Evolutionary conservation across 2,888 invertebrate species (phyloP).

Genomic region (Apodemia hepburni): DNA sequence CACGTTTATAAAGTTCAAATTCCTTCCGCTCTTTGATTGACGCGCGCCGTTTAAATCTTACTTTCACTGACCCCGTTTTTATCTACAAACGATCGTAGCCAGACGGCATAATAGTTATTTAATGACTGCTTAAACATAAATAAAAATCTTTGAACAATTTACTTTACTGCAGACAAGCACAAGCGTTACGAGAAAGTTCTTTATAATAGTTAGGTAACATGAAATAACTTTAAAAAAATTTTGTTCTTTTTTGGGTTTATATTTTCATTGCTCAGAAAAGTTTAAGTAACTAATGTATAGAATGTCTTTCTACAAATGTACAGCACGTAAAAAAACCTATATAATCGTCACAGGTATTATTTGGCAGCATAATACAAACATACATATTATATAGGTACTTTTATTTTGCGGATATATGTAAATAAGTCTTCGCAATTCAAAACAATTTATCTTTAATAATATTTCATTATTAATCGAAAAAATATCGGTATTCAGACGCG

Average conservation of each 20-base stretch:
- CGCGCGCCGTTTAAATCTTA: conserved; percentile 5
- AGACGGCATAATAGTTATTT: not conserved
- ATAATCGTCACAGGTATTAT: no score
- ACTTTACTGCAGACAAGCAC: not conserved
- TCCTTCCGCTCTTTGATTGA: conserved; percentile 3
- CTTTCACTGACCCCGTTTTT: conserved; percentile 20
- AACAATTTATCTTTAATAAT: no score
- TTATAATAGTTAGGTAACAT: not conserved
- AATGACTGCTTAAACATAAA: not conserved
- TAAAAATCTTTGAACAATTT: conserved; percentile 12
- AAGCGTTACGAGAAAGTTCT: not conserved
- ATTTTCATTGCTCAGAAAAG: no score
- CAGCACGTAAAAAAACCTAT: no score
- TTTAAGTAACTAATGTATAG: no score
- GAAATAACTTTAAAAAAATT: not conserved
- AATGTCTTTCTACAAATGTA: no score
- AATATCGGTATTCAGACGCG: no score
- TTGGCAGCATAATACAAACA: no score
- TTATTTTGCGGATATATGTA: no score
- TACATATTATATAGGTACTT: no score
- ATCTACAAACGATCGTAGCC: not conserved
- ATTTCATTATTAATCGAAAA: no score
- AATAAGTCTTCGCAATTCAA: no score
- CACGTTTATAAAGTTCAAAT: not conserved
- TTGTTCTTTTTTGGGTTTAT: not conserved